Conservation (phyloP, 2,113 vertebrate genomes). For the Periophthalmodon schlosseri region DNA sequence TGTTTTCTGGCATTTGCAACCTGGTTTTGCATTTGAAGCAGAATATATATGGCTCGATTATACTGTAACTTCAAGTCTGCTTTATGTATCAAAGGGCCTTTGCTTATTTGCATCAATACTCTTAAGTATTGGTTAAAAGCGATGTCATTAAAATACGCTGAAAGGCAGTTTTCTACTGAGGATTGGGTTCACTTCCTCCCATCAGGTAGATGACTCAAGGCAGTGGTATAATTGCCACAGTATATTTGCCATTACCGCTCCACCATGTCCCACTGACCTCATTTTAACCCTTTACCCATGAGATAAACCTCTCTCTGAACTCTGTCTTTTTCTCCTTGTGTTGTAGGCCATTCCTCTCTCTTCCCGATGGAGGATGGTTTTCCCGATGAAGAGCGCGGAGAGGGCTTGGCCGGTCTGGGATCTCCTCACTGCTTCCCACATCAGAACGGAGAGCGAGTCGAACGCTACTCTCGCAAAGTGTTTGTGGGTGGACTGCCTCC, state of each 20-base stretch:
- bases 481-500: conserved; percentile 97
- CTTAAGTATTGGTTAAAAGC: conserved; percentile 1
- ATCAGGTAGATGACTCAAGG: not conserved
- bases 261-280: not conserved
- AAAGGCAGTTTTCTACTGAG: not conserved
- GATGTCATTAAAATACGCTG: not conserved
- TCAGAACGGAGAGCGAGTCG: conserved; percentile 97
- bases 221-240: conserved; percentile 2
- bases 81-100: not conserved
- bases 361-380: conserved; percentile 99
- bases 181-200: not conserved
- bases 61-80: not conserved
- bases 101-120: not conserved
- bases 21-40: not conserved
- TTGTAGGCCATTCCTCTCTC: conserved; percentile 92
- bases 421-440: conserved; percentile 97
- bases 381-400: conserved; percentile 94
- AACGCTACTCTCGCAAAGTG: conserved; percentile 97
- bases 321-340: not conserved
- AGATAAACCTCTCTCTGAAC: conserved; percentile 17
- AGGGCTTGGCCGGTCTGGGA: conserved; percentile 88
- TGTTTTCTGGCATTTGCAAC: not conserved
- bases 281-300: not conserved
- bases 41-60: not conserved
- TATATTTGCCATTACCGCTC: not conserved